Base-by-base conservation (phyloP, 2,888 invertebrate genomes). In the Ptychoptera albimana region DNA sequence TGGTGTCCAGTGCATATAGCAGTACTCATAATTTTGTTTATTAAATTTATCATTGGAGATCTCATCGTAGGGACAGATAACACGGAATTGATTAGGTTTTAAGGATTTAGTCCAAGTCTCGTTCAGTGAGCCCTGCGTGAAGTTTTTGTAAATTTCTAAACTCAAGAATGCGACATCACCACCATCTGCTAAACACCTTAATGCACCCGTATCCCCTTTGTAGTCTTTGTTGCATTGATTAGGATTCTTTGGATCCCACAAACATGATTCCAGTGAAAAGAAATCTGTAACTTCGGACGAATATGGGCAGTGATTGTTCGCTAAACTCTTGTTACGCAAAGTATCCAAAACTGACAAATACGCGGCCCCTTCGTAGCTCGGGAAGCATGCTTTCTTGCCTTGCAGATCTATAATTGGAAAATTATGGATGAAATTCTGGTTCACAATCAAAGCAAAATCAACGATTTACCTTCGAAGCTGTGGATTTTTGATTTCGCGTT, bases 151-250 rank as follows among this genome's bases (percentile, higher is more conserved):
- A 1, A 73, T 71, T 16, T 68, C 66, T 48, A 78, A 72, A 51
- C 76, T 75, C 2, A 88, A 63, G 53, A 89, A 87, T 0, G 86
- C 86, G 0, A 88, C 84, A 54, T 88, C 86, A 5, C 73, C 82
- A 0, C 74, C 77, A 48, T 78, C 74, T 2, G 73, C 66, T 11
- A 88, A 60, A 50, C 83, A 82, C 44, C 72, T 65, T 34, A 84
- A 57, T 0, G 82, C 81, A 2, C 75, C 73, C 47, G 69, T 63
- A 46, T 82, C 82, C 0, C 74, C 77, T 11, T 59, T 58, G 45
- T 65, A 59, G 9, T 56, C 54, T 32, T 66, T 60, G 4, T 65
- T 63, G 43, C 65, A 65, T 8, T 32, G 13, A 13, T 54, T 46
- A 6, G 13, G 16, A 45, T 10, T 52, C 50, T 51, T 59, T 2